Percentiles rank a stretch among this genome's conserved stretches.
Evolutionary conservation across 1,140 invertebrate genomes (phyloP).

Genomic region (Nymphalis io): DNA sequence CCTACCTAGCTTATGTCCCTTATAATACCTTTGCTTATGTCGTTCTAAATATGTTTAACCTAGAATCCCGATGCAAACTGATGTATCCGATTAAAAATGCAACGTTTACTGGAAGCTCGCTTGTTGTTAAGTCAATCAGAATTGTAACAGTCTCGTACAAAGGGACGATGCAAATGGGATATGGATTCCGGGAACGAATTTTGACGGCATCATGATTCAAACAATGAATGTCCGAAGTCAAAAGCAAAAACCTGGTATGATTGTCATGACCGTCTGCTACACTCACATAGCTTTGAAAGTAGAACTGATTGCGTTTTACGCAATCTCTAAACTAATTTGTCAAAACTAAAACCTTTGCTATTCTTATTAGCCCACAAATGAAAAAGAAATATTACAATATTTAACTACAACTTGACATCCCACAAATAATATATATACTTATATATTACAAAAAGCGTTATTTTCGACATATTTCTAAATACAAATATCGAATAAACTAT

Average conservation of each 20-base stretch:
- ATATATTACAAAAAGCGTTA: too few relatives aligned
- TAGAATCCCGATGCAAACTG: constrained; percentile 7
- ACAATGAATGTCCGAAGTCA: background rate
- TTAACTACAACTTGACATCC: too few relatives aligned
- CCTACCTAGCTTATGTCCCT: background rate
- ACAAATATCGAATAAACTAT: background rate
- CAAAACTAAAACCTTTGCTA: too few relatives aligned
- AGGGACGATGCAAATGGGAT: constrained; percentile 10
- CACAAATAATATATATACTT: too few relatives aligned
- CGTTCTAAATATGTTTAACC: constrained; percentile 24
- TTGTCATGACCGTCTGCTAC: background rate
- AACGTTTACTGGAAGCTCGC: constrained; percentile 16
- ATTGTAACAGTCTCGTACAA: constrained; percentile 15
- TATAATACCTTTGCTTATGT: background rate
- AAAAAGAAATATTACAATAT: too few relatives aligned
- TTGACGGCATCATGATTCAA: constrained; percentile 1
- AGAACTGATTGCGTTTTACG: too few relatives aligned
- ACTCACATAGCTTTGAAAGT: too few relatives aligned
- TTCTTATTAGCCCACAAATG: too few relatives aligned
- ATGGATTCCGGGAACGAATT: constrained; percentile 7
- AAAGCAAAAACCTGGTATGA: background rate
- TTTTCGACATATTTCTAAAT: background rate
- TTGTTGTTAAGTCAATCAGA: constrained; percentile 27
- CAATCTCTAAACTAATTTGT: too few relatives aligned
- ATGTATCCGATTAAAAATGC: constrained; percentile 27